Percentiles rank a stretch among this genome's conserved stretches.
These are phyloP conservation scores for Oxygymnocypris stewartii DNA, from an alignment of 2,113 vertebrate genomes.

Conservation along the genomic window DNA sequence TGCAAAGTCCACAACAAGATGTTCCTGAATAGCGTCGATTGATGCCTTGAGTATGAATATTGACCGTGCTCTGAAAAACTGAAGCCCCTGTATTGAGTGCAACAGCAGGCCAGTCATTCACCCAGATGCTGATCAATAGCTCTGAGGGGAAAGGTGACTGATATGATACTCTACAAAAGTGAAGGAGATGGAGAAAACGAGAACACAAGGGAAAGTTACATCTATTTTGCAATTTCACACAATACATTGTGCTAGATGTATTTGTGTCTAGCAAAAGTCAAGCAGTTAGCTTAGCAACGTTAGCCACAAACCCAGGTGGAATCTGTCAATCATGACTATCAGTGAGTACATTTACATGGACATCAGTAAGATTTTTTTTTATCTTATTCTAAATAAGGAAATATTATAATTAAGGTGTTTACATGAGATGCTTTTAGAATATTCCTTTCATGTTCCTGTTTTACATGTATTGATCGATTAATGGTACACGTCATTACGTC, in stretches of 20 bases:
- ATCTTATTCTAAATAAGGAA: no score
- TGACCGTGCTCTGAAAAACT: neutral
- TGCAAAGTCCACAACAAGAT: slow-evolving; percentile 27
- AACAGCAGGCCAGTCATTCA: slow-evolving; percentile 21
- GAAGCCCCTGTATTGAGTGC: slow-evolving; percentile 8
- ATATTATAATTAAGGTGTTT: no score
- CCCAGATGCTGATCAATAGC: slow-evolving; percentile 18
- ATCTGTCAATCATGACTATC: neutral
- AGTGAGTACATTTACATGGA: no score
- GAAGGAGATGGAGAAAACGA: neutral
- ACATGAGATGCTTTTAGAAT: no score
- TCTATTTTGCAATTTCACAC: neutral
- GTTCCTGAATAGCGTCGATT: neutral
- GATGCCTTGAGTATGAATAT: slow-evolving; percentile 28
- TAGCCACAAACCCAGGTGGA: neutral
- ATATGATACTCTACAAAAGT: slow-evolving; percentile 16
- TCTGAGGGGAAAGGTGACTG: slow-evolving; percentile 21
- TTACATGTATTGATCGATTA: no score
- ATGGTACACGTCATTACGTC: no score
- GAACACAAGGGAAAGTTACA: neutral
- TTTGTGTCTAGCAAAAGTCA: neutral
- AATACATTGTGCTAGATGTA: neutral
- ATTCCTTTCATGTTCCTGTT: no score
- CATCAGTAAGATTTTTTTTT: no score
- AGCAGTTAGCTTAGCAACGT: neutral